Evolutionary conservation across 2,888 invertebrate species (phyloP).

Genomic region (Sinopyrophorus schimmeli): DNA sequence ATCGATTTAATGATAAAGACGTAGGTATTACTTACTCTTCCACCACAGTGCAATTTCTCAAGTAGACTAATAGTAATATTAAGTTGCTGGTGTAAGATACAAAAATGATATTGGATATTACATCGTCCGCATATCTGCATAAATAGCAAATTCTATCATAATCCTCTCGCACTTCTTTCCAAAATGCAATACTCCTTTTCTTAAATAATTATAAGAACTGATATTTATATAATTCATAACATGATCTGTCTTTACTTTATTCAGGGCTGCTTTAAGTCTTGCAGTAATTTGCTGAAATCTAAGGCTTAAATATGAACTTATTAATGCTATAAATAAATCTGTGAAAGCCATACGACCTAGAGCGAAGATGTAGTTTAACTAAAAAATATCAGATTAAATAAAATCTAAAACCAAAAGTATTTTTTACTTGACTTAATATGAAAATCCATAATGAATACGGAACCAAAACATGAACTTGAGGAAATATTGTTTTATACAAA

Average conservation of each 20-base stretch:
- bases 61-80: slow-evolving; percentile 73
- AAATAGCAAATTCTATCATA: slow-evolving; percentile 65
- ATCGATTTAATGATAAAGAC: background rate
- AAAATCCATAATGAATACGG: slow-evolving; percentile 13
- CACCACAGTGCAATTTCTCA: slow-evolving; percentile 57
- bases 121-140: slow-evolving; percentile 62
- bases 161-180: slow-evolving; percentile 67
- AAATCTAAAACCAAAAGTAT: background rate
- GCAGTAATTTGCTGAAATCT: slow-evolving; percentile 61
- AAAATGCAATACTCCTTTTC: slow-evolving; percentile 64
- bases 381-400: slow-evolving; percentile 2
- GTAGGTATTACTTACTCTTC: slow-evolving; percentile 47
- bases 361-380: slow-evolving; percentile 59
- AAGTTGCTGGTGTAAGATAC: slow-evolving; percentile 71
- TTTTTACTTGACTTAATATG: slow-evolving; percentile 7
- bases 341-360: slow-evolving; percentile 75
- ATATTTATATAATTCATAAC: background rate
- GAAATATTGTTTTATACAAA: slow-evolving; percentile 6
- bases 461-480: slow-evolving; percentile 2
- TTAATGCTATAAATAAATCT: slow-evolving; percentile 72
- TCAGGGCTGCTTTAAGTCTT: slow-evolving; percentile 28
- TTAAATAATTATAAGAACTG: slow-evolving; percentile 42
- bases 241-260: slow-evolving; percentile 10
- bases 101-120: slow-evolving; percentile 65
- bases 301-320: slow-evolving; percentile 69